Evolutionary conservation across 2,888 invertebrate species (phyloP), one percentile per base, ranked within the genome.

Genomic region (Pristionchus japonicus): DNA sequence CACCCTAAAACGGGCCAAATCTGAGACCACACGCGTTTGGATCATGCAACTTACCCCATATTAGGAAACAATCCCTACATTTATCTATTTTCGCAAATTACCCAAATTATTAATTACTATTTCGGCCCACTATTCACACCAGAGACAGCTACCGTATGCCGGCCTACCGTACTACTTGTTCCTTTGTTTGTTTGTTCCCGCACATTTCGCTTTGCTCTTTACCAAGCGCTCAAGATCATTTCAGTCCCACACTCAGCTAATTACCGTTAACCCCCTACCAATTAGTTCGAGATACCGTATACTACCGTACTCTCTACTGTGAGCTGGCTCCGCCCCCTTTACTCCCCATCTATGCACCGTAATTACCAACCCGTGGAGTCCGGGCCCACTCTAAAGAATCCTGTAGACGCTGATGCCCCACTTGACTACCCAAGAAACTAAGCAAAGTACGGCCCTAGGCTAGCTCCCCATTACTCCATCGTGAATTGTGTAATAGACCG

Each of bases 301-400:
- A 27, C 82, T 49, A 82, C 52, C 47, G 52, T 82, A 82, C 31
- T 82, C 82, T 82, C 47, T 52, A 82, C 82, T 2, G 61, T 85
- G 40, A 40, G 40, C 64, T 64, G 64, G 64, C 85, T 64, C 85
- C 85, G 57, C 85, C 85, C 85, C 57, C 64, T 83, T 83, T 57
- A 11, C 27, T 82, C 15, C 82, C 23, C 49, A n/a, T 52, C 85
- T 83, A 83, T 83, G 49, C 15, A 52, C 52, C 49, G 31, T 47
- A 82, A 40, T 74, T 31, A 52, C 27, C n/a, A 40, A 57, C n/a
- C n/a, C 64, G 85, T 85, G 85, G 85, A 85, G 85, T n/a, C 85
- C 15, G 57, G 11, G 64, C 61, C 85, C 85, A 85, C 85, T 57
- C 85, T 85, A 85, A 85, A 85, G n/a, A 85, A 85, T 85, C 61